Evolutionary conservation across 2,888 invertebrate genomes (phyloP).

Genomic region (Parnassius apollo): DNA sequence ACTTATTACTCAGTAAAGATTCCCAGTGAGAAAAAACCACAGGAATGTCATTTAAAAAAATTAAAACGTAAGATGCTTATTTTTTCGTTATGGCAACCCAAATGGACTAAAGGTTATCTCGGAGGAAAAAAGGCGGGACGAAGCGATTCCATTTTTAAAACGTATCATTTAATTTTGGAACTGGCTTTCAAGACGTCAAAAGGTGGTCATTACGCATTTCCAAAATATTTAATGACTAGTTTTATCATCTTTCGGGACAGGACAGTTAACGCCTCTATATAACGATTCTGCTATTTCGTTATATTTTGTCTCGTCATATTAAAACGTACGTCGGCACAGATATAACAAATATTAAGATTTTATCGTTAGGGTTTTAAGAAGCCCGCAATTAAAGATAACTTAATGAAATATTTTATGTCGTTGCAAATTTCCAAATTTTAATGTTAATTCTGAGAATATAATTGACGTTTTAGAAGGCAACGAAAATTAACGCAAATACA

Average conservation of each 20-base stretch:
- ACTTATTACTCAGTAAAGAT: conserved; percentile 70
- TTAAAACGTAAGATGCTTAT: conserved; percentile 72
- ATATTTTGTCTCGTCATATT: conserved; percentile 1
- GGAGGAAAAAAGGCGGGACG: conserved; percentile 77
- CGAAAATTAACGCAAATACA: no score
- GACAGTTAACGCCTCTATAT: conserved; percentile 67
- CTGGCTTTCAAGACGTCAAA: conserved; percentile 80
- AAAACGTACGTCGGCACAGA: not conserved
- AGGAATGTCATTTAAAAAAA: conserved; percentile 80
- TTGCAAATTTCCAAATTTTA: not conserved
- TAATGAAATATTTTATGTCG: conserved; percentile 4
- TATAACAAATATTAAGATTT: conserved; percentile 9
- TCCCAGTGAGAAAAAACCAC: conserved; percentile 77
- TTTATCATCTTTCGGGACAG: conserved; percentile 50
- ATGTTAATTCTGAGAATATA: not conserved
- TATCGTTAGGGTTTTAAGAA: conserved; percentile 14
- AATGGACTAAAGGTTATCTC: conserved; percentile 80
- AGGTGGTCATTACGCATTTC: conserved; percentile 80
- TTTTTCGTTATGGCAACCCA: conserved; percentile 72
- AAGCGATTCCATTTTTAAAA: conserved; percentile 81
- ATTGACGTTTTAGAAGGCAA: not conserved
- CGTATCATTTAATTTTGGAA: conserved; percentile 81
- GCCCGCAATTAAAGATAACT: conserved; percentile 20
- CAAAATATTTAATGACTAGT: conserved; percentile 44
- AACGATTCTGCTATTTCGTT: conserved; percentile 15